phyloP scores from a whole-genome alignment of 2,113 vertebrate species.

The Rhinichthys klamathensis region DNA sequence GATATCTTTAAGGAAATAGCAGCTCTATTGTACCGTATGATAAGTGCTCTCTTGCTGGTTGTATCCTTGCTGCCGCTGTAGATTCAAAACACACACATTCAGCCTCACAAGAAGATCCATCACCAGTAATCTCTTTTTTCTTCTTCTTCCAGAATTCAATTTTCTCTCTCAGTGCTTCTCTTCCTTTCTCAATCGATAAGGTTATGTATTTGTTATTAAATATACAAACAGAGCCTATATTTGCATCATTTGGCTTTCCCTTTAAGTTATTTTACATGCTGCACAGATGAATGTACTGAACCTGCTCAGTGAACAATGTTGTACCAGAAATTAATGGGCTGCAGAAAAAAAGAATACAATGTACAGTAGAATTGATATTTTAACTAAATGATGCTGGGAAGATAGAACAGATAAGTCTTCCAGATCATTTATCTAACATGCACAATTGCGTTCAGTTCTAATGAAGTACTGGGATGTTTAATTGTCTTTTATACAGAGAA shows the following conservation, averaged over 20 bases:
- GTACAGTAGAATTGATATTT: background rate
- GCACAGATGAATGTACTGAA: constrained; percentile 36
- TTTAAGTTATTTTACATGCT: constrained; percentile 53
- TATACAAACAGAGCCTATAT: constrained; percentile 34
- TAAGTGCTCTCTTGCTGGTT: constrained; percentile 55
- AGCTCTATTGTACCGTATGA: constrained; percentile 48
- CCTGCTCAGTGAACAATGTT: constrained; percentile 22
- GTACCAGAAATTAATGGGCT: constrained; percentile 13
- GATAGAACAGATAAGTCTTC: background rate
- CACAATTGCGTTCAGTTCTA: background rate
- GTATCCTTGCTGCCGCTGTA: constrained; percentile 48
- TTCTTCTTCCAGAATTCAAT: constrained; percentile 58
- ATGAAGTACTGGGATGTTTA: background rate
- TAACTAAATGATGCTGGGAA: background rate
- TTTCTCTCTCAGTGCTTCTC: constrained; percentile 51
- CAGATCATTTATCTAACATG: background rate
- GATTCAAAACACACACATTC: constrained; percentile 53
- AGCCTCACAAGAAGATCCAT: constrained; percentile 58
- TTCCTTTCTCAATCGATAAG: constrained; percentile 53
- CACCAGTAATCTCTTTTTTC: constrained; percentile 53
- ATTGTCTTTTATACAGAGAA: background rate
- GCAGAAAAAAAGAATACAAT: background rate
- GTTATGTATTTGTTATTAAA: constrained; percentile 58
- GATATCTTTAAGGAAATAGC: constrained; percentile 66
- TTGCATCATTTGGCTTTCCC: constrained; percentile 49